Conservation (phyloP, 64 coral and sea anemone species). For the Dendronephthya gigantea region DNA sequence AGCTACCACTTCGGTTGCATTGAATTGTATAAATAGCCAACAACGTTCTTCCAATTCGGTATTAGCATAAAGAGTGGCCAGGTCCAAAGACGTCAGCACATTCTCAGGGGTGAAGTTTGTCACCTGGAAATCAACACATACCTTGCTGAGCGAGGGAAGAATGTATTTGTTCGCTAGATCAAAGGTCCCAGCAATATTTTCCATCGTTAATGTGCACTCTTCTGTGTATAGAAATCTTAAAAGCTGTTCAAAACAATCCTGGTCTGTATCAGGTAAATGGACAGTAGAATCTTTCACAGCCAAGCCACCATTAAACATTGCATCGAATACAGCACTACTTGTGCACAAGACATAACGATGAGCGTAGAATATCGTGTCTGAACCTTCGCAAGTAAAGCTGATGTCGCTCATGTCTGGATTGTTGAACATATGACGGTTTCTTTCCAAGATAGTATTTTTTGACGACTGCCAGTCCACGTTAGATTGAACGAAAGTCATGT, state of each 20-base stretch:
- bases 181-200: slow-evolving; percentile 29
- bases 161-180: slow-evolving; percentile 36
- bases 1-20: neutral
- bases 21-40: slow-evolving; percentile 28
- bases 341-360: slow-evolving; percentile 36
- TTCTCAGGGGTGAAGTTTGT: neutral
- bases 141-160: slow-evolving; percentile 15
- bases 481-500: too few relatives aligned
- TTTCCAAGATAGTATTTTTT: neutral
- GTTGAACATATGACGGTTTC: neutral
- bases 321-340: slow-evolving; percentile 30
- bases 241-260: slow-evolving; percentile 12
- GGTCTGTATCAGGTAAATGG: neutral
- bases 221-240: slow-evolving; percentile 40
- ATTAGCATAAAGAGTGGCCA: neutral
- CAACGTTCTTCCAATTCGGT: neutral
- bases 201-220: slow-evolving; percentile 28
- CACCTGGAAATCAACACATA: neutral
- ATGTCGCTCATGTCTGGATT: neutral
- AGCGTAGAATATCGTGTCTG: neutral
- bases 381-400: neutral
- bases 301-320: neutral
- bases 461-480: neutral
- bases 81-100: neutral
- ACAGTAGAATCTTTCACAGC: neutral